Evolutionary conservation across 2,888 invertebrate genomes (phyloP).

Genomic region (Melanostoma scalare): DNA sequence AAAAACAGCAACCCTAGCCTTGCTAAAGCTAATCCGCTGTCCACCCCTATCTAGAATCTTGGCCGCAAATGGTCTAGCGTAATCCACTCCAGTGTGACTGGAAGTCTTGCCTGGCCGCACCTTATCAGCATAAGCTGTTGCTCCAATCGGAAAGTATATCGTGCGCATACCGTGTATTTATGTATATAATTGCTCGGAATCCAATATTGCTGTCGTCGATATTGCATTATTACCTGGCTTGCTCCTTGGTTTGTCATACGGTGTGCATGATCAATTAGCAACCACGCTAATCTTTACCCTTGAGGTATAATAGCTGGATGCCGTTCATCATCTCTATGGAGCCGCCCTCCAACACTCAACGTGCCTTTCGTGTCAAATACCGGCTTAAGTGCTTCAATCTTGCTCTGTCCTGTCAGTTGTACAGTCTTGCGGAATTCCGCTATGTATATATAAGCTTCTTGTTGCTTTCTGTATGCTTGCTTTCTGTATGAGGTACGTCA

Average conservation of each 20-base stretch:
- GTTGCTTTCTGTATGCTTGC: not conserved
- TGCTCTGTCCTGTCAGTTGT: conserved; percentile 17
- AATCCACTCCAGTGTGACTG: conserved; percentile 5
- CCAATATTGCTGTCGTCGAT: conserved; percentile 16
- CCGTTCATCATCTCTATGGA: not conserved
- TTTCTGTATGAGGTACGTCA: not conserved
- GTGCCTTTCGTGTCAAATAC: not conserved
- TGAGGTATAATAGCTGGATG: conserved; percentile 66
- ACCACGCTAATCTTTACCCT: conserved; percentile 30
- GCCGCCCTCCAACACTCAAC: not conserved
- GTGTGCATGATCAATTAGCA: conserved; percentile 50
- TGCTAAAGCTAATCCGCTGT: not conserved
- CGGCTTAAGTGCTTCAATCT: conserved; percentile 13
- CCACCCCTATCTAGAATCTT: conserved; percentile 3
- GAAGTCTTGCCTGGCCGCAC: conserved; percentile 17
- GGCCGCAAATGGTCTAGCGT: conserved; percentile 6
- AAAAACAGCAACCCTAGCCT: conserved; percentile 8
- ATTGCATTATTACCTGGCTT: conserved; percentile 26
- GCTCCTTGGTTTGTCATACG: conserved; percentile 39
- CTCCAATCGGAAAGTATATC: conserved; percentile 25
- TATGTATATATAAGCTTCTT: not conserved
- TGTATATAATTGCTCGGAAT: conserved; percentile 15
- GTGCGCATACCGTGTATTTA: conserved; percentile 6
- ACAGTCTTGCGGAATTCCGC: no score
- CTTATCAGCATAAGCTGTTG: conserved; percentile 34